Evolutionary conservation across 2,797 vertebrate genomes (phyloP), one percentile per base, ranked within the genome.

Genomic region (Megaceryle alcyon): DNA sequence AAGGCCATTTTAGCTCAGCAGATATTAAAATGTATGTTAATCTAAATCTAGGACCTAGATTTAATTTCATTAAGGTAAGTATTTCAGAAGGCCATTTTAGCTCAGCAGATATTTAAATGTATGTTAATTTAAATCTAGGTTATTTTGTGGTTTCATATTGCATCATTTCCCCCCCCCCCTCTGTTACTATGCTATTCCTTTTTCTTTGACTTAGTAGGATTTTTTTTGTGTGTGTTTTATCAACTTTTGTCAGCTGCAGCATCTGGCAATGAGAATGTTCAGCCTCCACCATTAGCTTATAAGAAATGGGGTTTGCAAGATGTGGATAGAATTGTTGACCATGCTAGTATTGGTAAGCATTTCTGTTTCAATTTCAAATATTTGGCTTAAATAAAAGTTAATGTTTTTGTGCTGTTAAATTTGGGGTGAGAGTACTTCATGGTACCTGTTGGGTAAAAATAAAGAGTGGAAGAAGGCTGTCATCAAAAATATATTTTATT

Each of bases 291-390:
- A 2, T 97, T 99, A 96, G 98, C 99, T 64, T 99, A 99, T 94
- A 99, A 99, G 98, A 99, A 99, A 95, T 99, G 99, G 99, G 99
- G 99, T 70, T 98, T 99, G 64, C 99, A 99, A 97, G 99, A 99
- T 91, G 98, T 99, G 98, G 99, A 99, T 92, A 97, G 95, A 2
- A 99, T 99, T 70, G 98, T 99, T 87, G 99, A 99, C 97, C 99
- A 99, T 97, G 98, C 98, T 94, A 99, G 99, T 80, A 98, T 99
- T 82, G 99, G 99, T 99, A 98, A 98, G 99, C 56, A 64, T 78
- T 88, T 73, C 70, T 65, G 26, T 90, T 96, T 84, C 35, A 31
- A 54, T 83, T 82, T 80, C 31, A 80, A 7, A 16, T 79, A 57
- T 68, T 70, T 68, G 51, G 26, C n/a, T 71, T 73, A 16, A 65